These are phyloP conservation scores for Apostichopus californicus DNA, from an alignment of 35 echinoderm and acorn worm genomes.

Conservation along the genomic window DNA sequence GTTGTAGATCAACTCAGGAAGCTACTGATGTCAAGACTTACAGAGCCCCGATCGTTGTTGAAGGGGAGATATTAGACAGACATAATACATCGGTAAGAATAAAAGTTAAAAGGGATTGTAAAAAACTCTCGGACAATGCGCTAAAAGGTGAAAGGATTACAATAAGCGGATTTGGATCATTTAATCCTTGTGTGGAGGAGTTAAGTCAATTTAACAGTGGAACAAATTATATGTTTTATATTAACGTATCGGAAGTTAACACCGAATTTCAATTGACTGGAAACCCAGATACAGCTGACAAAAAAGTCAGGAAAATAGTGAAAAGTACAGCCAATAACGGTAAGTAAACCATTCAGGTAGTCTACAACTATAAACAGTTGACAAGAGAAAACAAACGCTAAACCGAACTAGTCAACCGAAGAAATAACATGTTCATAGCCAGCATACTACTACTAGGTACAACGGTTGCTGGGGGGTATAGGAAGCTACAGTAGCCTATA, in stretches of 20 bases:
- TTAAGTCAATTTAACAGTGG: not conserved
- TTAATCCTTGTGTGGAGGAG: constrained; percentile 36
- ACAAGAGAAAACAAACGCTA: too few relatives aligned
- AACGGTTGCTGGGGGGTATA: too few relatives aligned
- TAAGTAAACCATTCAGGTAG: not conserved
- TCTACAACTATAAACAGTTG: too few relatives aligned
- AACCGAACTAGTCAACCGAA: too few relatives aligned
- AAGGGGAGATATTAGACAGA: constrained; percentile 39
- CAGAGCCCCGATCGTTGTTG: constrained; percentile 43
- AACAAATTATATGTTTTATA: constrained; percentile 38
- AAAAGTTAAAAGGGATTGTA: constrained; percentile 51
- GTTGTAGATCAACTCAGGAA: constrained; percentile 17
- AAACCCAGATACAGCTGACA: constrained; percentile 30
- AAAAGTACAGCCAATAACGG: constrained; percentile 43
- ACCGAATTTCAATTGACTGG: constrained; percentile 38
- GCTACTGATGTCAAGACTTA: constrained; percentile 49
- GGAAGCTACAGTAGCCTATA: too few relatives aligned
- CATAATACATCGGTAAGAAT: constrained; percentile 34
- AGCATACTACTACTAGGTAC: too few relatives aligned
- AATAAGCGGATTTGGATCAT: constrained; percentile 31
- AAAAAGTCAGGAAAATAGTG: constrained; percentile 34
- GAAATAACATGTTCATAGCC: too few relatives aligned
- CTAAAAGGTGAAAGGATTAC: constrained; percentile 42
- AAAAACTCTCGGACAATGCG: constrained; percentile 16
- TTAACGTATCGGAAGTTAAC: constrained; percentile 17